These are phyloP conservation scores for Lipotes vexillifer DNA, from an alignment of 2,113 vertebrate species.

Conservation along the genomic window DNA sequence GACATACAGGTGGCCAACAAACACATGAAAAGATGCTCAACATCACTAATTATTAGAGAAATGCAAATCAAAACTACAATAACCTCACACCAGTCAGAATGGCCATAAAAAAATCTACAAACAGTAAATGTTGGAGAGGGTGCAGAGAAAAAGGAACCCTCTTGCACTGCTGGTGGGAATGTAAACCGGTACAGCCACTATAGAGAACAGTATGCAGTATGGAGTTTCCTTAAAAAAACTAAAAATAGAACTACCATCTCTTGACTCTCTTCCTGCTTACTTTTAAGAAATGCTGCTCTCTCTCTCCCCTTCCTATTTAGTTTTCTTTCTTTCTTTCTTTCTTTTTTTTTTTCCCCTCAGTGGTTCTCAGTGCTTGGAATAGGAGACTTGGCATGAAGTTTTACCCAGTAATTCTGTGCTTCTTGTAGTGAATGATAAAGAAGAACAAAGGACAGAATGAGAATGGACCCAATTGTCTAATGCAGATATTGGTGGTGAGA, in stretches of 20 bases:
- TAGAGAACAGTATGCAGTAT: no score
- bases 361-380: neutral
- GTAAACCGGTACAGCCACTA: no score
- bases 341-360: neutral
- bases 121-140: no score
- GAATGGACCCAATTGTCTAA: neutral
- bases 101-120: no score
- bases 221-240: no score
- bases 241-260: neutral
- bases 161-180: no score
- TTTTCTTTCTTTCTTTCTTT: neutral
- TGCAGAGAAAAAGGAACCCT: no score
- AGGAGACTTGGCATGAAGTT: neutral
- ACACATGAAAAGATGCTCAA: no score
- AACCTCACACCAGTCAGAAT: no score
- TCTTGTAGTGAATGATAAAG: neutral
- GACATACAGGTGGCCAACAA: no score
- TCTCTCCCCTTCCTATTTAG: neutral
- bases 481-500: neutral
- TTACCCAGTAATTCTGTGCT: neutral
- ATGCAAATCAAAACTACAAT: no score
- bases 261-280: neutral
- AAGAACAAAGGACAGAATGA: neutral
- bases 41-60: no score
- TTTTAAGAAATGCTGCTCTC: neutral